Percentiles rank a stretch among this genome's conserved stretches.
Evolutionary conservation across 2,113 vertebrate genomes (phyloP).

Genomic region (Gnathonemus longibarbis): DNA sequence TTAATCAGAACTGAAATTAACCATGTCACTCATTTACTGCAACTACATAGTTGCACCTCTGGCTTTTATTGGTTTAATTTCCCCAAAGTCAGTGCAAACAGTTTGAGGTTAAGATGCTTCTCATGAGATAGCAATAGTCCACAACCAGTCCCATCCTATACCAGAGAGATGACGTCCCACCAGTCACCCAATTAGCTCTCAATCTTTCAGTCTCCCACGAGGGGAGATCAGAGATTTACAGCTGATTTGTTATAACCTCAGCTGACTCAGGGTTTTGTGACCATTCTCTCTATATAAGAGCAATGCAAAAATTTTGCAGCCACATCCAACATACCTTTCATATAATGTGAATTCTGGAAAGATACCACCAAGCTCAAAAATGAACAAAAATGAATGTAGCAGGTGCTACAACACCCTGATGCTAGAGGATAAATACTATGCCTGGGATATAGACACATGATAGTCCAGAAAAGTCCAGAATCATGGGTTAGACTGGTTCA

Average conservation of each 20-base stretch:
- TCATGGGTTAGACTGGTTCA: neutral
- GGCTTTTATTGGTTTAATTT: neutral
- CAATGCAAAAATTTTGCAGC: neutral
- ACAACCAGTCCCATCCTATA: too few species aligned
- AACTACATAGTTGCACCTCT: neutral
- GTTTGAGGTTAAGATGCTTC: neutral
- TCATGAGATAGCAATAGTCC: too few species aligned
- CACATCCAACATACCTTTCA: neutral
- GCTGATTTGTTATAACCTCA: neutral
- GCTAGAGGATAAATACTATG: neutral
- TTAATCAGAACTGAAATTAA: neutral
- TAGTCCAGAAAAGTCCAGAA: neutral
- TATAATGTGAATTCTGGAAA: neutral
- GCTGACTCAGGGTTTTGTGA: neutral
- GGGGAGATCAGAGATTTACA: neutral
- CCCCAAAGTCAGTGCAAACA: neutral
- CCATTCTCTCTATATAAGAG: neutral
- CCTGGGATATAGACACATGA: neutral
- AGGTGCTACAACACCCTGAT: neutral
- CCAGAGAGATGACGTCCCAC: neutral
- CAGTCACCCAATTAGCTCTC: neutral
- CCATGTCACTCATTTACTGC: neutral
- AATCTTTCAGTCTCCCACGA: neutral
- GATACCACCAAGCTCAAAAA: neutral
- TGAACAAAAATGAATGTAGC: neutral